Evolutionary conservation across 2,113 vertebrate species (phyloP), one percentile per base, ranked within the genome.

Genomic region (Oxyura jamaicensis): DNA sequence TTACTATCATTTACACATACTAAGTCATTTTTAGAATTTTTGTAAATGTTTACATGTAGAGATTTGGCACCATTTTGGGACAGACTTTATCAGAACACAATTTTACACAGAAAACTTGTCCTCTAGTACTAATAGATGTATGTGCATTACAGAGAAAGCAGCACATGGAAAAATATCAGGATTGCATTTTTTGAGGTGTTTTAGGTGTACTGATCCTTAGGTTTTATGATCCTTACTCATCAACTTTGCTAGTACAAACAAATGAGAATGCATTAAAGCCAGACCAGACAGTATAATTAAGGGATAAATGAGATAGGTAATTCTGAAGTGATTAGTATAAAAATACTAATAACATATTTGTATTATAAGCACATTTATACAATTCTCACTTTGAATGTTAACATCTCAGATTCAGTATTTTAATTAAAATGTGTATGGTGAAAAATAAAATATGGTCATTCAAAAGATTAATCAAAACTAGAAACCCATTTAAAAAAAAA

Each of bases 391-490:
- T 71, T 90, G 80, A 93, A 59, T 52, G 23, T 67, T 88, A 94
- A 69, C 31, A 62, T 20, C 48, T 83, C 85, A 88, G 53, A 65
- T 19, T 69, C 35, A 59, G 41, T 91, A 81, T 63, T 83, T 88
- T 53, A 53, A 85, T 68, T 94, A 93, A 91, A 56, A 93, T 20
- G 12, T 44, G 36, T 42, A 62, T 2, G 82, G 77, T 86, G 63
- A 95, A 83, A 96, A 93, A 69, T 5, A 91, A 71, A 93, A 67
- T 39, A 42, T 4, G 67, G 56, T 22, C 60, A 83, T 69, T 95
- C 53, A 58, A 88, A 91, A 94, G n/a, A 91, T 88, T 65, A 89
- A 95, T 95, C 58, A 95, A 93, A 95, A 94, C 3, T 13, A 77
- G 87, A 67, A 92, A 20, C 63, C 58, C 94, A 55, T 36, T 75